Conservation (phyloP, 2,888 invertebrate species). For the Morinoia aosen region DNA sequence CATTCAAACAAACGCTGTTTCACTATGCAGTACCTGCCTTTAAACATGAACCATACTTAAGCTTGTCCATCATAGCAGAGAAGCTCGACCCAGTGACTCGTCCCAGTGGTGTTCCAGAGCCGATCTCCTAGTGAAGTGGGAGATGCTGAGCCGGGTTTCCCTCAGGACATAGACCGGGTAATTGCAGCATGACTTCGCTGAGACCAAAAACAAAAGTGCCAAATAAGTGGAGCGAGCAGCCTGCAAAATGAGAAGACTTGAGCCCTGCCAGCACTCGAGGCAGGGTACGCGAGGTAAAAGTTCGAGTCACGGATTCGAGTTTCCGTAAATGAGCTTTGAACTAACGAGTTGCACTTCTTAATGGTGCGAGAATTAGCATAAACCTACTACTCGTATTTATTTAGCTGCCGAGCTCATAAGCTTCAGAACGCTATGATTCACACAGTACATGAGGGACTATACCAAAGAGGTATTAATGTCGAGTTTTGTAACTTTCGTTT, state of each 20-base stretch:
- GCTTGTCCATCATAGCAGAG: neutral
- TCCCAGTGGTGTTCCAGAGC: neutral
- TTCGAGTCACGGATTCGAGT: neutral
- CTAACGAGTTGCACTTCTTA: neutral
- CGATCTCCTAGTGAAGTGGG: neutral
- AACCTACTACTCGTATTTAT: neutral
- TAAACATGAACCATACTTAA: neutral
- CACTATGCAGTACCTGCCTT: neutral
- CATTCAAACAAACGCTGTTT: neutral
- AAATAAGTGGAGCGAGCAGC: constrained; percentile 17
- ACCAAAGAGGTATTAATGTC: neutral
- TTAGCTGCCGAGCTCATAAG: neutral
- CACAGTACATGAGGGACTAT: neutral
- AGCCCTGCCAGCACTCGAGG: neutral
- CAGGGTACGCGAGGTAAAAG: neutral
- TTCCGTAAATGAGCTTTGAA: neutral
- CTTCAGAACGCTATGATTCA: neutral
- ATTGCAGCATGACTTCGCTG: constrained; percentile 37
- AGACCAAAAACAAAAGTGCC: constrained; percentile 33
- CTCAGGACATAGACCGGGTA: constrained; percentile 26
- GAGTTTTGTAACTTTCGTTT: neutral
- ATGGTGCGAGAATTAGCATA: neutral
- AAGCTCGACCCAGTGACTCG: neutral
- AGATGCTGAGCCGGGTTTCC: constrained; percentile 25
- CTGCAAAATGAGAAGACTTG: constrained; percentile 21